These are phyloP conservation scores for Heterocephalus glaber DNA, from an alignment of 2,113 vertebrate species.

Conservation along the genomic window DNA sequence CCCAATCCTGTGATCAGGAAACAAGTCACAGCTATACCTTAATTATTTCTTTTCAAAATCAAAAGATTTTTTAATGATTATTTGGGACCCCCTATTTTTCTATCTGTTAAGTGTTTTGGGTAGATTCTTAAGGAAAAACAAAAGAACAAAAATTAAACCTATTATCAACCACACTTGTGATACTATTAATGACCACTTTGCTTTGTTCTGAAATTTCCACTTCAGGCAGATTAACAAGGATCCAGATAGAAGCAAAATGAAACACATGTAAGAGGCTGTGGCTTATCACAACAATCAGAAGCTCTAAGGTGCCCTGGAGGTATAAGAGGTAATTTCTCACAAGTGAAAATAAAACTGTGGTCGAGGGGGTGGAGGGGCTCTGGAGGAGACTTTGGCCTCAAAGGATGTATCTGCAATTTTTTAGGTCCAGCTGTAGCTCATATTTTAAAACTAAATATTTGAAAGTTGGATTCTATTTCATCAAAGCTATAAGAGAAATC, in stretches of 20 bases:
- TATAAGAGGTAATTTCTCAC: slow-evolving; percentile 19
- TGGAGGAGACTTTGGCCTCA: background rate
- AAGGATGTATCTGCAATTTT: background rate
- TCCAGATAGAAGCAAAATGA: slow-evolving; percentile 61
- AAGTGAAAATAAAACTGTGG: background rate
- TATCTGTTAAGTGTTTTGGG: slow-evolving; percentile 22
- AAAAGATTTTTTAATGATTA: slow-evolving; percentile 40
- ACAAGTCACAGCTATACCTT: slow-evolving; percentile 63
- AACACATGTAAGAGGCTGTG: background rate
- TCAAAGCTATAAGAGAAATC: slow-evolving; percentile 39
- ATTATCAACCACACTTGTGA: slow-evolving; percentile 55
- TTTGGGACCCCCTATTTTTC: slow-evolving; percentile 36
- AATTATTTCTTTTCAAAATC: slow-evolving; percentile 72
- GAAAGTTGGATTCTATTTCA: slow-evolving; percentile 44
- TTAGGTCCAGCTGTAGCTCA: background rate
- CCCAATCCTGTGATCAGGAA: slow-evolving; percentile 59
- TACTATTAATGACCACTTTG: slow-evolving; percentile 36
- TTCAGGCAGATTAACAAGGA: slow-evolving; percentile 68
- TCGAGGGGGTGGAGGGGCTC: too few species aligned
- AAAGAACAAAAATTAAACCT: slow-evolving; percentile 28
- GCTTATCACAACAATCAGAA: slow-evolving; percentile 19
- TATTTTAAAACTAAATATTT: slow-evolving; percentile 49
- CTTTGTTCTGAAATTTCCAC: slow-evolving; percentile 69
- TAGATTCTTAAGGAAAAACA: slow-evolving; percentile 61
- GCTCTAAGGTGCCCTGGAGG: background rate